Evolutionary conservation across 92 coral and sea anemone genomes (phyloP).

Genomic region (Plumapathes pennacea): DNA sequence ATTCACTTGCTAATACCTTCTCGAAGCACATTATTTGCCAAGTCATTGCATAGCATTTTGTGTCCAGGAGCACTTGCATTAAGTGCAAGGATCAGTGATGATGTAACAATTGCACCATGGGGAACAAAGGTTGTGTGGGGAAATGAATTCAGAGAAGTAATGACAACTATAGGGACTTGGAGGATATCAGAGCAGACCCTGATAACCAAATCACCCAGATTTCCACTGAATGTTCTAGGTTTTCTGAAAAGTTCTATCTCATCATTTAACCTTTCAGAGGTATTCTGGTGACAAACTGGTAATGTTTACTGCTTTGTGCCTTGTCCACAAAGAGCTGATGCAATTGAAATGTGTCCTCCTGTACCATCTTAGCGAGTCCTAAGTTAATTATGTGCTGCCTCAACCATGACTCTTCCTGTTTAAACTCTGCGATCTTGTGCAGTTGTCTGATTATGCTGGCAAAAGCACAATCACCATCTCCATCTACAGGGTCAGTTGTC

Average conservation of each 20-base stretch:
- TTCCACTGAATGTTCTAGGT: slow-evolving; percentile 20
- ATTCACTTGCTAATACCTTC: too few relatives aligned
- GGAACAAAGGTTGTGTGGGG: slow-evolving; percentile 4
- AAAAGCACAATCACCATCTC: slow-evolving; percentile 55
- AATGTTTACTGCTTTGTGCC: slow-evolving; percentile 5
- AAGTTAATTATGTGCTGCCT: slow-evolving; percentile 5
- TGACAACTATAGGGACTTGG: slow-evolving; percentile 29
- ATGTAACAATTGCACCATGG: background rate
- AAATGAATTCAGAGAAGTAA: slow-evolving; percentile 6
- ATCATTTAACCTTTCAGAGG: slow-evolving; percentile 1
- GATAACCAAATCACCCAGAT: slow-evolving; percentile 40
- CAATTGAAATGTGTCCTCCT: background rate
- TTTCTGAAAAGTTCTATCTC: slow-evolving; percentile 34
- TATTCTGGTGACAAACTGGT: background rate
- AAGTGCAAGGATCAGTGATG: background rate
- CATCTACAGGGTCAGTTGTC: slow-evolving; percentile 28
- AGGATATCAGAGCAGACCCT: slow-evolving; percentile 25
- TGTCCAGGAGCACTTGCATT: slow-evolving; percentile 4
- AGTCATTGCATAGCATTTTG: too few relatives aligned
- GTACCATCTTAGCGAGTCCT: slow-evolving; percentile 4
- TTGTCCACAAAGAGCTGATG: slow-evolving; percentile 29
- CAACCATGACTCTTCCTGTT: background rate
- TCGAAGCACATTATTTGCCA: too few relatives aligned
- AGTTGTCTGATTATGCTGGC: slow-evolving; percentile 35
- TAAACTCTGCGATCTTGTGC: slow-evolving; percentile 7